A percentile compares a stretch with the other conserved stretches of the same genome.
phyloP scores from a whole-genome alignment of 2,888 invertebrate genomes.

The Tanytarsus gracilentus region DNA sequence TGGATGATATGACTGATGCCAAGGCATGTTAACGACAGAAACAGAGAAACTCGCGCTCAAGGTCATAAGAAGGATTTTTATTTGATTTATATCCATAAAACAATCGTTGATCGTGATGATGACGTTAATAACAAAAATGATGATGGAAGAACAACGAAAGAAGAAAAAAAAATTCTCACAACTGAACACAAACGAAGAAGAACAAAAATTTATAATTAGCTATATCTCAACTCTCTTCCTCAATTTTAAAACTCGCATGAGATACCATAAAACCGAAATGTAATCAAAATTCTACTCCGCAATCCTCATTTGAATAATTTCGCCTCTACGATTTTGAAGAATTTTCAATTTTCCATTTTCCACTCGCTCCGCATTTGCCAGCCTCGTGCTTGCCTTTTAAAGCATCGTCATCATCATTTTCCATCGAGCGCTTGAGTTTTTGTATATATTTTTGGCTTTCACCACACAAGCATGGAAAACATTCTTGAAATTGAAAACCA shows the following conservation, averaged over 20 bases:
- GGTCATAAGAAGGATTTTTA: not conserved
- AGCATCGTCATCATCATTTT: not conserved
- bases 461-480: no score
- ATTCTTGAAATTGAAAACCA: no score
- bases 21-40: not conserved
- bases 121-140: not conserved
- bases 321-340: not conserved
- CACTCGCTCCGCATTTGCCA: not conserved
- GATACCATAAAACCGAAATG: constrained; percentile 18
- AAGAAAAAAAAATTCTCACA: no score
- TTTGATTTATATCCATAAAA: not conserved
- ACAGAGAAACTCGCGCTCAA: no score
- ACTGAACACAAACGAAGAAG: no score
- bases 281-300: constrained; percentile 28
- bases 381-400: not conserved
- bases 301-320: constrained; percentile 29
- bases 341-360: constrained; percentile 21
- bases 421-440: no score
- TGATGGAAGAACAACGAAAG: no score
- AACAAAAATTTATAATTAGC: constrained; percentile 23
- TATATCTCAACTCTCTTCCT: not conserved
- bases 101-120: no score
- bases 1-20: constrained; percentile 10
- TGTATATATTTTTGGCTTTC: no score
- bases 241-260: not conserved